These are phyloP conservation scores for Phrynocephalus guinanensis DNA, from an alignment of 2,797 vertebrate genomes.

Conservation along the genomic window DNA sequence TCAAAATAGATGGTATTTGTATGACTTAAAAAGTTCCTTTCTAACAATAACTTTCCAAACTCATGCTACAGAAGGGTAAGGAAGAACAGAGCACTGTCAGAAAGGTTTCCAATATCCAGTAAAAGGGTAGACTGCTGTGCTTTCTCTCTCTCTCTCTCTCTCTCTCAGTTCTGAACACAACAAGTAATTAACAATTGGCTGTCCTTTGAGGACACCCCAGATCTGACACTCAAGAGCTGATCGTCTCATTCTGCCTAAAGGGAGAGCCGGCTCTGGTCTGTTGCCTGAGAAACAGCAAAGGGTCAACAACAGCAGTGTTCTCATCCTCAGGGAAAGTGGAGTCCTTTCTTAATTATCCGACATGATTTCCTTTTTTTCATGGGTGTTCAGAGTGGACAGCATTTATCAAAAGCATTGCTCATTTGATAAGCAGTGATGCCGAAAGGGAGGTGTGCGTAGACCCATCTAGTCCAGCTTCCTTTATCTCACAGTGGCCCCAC, in stretches of 20 bases:
- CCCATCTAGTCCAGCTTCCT: too few species aligned
- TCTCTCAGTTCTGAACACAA: not conserved
- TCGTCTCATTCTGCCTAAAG: too few species aligned
- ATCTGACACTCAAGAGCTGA: too few species aligned
- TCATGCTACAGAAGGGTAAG: not conserved
- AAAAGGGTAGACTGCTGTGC: not conserved
- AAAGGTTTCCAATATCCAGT: not conserved
- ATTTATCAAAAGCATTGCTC: conserved; percentile 41
- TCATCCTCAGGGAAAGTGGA: conserved; percentile 33
- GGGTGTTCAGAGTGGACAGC: conserved; percentile 48
- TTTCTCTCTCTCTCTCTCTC: not conserved
- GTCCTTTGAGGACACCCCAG: too few species aligned
- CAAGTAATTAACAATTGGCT: not conserved
- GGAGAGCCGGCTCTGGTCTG: not conserved
- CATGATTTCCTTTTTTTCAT: conserved; percentile 1
- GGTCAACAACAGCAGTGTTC: not conserved
- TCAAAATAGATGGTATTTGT: too few species aligned
- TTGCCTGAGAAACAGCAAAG: not conserved
- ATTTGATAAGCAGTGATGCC: conserved; percentile 24
- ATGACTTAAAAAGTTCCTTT: too few species aligned
- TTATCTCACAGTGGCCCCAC: too few species aligned
- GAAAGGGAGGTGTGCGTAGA: not conserved
- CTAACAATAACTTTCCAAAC: too few species aligned
- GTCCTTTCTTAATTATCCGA: conserved; percentile 38
- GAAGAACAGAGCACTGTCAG: not conserved